These are phyloP conservation scores for Sciaenops ocellatus DNA, from an alignment of 2,797 vertebrate species.

Conservation along the genomic window DNA sequence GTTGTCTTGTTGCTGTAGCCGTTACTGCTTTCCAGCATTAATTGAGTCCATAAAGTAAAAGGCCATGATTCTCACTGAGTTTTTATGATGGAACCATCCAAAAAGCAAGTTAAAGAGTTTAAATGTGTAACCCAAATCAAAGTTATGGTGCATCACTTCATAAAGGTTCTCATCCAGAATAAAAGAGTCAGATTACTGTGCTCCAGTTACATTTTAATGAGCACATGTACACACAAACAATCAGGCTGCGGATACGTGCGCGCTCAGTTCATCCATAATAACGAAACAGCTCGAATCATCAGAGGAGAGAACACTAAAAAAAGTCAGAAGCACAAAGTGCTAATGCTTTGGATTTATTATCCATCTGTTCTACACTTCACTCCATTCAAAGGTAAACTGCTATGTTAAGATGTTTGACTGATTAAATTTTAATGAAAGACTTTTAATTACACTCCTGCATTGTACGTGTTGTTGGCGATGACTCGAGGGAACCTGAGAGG, in stretches of 20 bases:
- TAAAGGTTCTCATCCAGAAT: conserved; percentile 59
- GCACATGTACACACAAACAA: conserved; percentile 65
- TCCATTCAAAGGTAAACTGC: conserved; percentile 57
- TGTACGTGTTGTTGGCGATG: conserved; percentile 40
- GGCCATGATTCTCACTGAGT: too few relatives aligned
- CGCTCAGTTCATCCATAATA: conserved; percentile 47
- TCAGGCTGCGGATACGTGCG: conserved; percentile 56
- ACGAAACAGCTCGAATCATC: conserved; percentile 18
- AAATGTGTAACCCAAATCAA: conserved; percentile 59
- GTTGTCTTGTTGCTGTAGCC: background rate
- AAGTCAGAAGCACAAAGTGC: conserved; percentile 25
- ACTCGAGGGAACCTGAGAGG: conserved; percentile 47
- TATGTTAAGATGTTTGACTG: conserved; percentile 52
- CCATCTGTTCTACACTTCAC: conserved; percentile 39
- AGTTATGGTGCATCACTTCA: conserved; percentile 32
- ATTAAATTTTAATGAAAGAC: conserved; percentile 72
- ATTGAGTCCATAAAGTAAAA: too few relatives aligned
- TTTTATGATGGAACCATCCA: too few relatives aligned
- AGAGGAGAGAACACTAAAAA: conserved; percentile 27
- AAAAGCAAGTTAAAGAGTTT: conserved; percentile 27
- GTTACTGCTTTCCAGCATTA: too few relatives aligned
- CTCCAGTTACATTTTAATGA: conserved; percentile 78
- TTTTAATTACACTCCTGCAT: conserved; percentile 72
- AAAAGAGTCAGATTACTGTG: conserved; percentile 63
- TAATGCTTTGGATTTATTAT: conserved; percentile 55